Evolutionary conservation across 64 coral and sea anemone genomes (phyloP).

Genomic region (Acropora yongei): DNA sequence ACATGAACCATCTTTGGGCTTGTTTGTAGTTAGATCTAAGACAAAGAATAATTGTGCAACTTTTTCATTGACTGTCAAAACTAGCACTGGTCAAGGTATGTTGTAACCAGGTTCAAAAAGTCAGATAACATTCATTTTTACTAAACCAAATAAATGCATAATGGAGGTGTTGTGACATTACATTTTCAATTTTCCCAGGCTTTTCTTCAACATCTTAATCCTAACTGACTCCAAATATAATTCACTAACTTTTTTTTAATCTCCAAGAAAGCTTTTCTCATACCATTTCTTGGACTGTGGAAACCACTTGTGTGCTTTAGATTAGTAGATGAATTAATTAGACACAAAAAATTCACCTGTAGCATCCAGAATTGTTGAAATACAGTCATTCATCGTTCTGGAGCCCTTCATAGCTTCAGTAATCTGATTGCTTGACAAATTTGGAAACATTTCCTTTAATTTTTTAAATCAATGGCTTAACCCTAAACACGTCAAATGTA

Average conservation of each 20-base stretch:
- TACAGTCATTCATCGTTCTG: background rate
- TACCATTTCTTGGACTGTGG: too few species aligned
- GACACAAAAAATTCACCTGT: background rate
- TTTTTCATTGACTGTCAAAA: slow-evolving; percentile 3
- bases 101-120: background rate
- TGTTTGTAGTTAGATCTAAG: background rate
- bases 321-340: too few species aligned
- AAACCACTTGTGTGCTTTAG: too few species aligned
- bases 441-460: slow-evolving; percentile 20
- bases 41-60: slow-evolving; percentile 7
- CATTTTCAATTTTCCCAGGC: background rate
- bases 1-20: slow-evolving; percentile 4
- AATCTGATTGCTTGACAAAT: background rate
- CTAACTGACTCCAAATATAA: background rate
- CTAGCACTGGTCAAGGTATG: background rate
- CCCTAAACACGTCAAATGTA: background rate
- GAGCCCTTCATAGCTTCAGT: background rate
- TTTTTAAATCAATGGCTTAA: background rate
- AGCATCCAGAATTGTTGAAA: slow-evolving; percentile 23
- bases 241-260: background rate
- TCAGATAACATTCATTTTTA: background rate
- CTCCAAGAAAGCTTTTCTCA: background rate
- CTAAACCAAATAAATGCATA: background rate
- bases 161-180: background rate
- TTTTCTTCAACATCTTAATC: background rate